phyloP scores from a whole-genome alignment of 2,888 invertebrate species.

The Melangyna quadrimaculata region DNA sequence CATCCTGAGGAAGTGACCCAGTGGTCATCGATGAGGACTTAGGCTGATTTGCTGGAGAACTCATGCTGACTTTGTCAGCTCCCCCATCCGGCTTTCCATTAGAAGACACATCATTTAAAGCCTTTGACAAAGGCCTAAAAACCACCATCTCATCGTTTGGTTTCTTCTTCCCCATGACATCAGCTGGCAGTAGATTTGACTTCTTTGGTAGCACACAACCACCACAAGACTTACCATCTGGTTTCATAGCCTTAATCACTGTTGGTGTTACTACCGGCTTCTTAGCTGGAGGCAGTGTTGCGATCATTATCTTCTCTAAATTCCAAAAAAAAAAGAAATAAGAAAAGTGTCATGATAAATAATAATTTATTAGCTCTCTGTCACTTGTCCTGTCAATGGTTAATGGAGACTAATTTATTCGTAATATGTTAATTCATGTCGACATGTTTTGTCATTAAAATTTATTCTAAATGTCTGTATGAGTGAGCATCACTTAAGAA shows the following conservation, averaged over 20 bases:
- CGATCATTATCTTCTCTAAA: constrained; percentile 52
- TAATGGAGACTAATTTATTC: constrained; percentile 37
- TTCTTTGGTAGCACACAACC: constrained; percentile 59
- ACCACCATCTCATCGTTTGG: constrained; percentile 16
- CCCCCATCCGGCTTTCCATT: background rate
- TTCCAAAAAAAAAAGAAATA: background rate
- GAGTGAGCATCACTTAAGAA: constrained; percentile 7
- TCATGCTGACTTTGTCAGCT: background rate
- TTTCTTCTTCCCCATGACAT: constrained; percentile 40
- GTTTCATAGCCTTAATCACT: background rate
- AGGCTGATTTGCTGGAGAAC: background rate
- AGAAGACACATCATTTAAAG: background rate
- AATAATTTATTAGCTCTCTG: constrained; percentile 46
- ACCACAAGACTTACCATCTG: constrained; percentile 44
- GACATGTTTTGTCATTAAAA: constrained; percentile 46
- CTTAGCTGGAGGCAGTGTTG: constrained; percentile 10
- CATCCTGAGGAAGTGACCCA: background rate
- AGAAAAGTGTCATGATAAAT: constrained; percentile 20
- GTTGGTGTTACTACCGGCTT: constrained; percentile 30
- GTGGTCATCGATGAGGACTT: background rate
- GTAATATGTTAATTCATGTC: constrained; percentile 62
- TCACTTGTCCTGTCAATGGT: constrained; percentile 30
- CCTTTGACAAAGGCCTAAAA: constrained; percentile 40
- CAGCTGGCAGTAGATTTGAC: constrained; percentile 19
- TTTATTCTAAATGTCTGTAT: constrained; percentile 24